Evolutionary conservation across 2,797 vertebrate species (phyloP).

Genomic region (Cynodonichthys magdalenae): DNA sequence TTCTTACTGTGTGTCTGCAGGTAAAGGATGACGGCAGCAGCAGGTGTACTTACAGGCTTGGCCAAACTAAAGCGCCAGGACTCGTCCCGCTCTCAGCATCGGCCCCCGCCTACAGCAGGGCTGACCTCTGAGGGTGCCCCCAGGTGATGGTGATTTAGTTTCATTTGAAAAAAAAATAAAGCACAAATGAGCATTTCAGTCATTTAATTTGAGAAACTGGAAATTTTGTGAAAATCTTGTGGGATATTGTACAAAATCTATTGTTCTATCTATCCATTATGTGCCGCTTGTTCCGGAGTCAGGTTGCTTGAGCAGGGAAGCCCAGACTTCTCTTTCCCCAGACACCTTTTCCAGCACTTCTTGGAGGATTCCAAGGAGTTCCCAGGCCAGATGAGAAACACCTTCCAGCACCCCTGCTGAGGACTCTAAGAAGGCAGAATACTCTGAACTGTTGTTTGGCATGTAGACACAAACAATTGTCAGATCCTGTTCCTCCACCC

Average conservation of each 20-base stretch:
- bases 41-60: conserved; percentile 96
- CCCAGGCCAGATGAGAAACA: too few species aligned
- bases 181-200: background rate
- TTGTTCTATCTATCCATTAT: background rate
- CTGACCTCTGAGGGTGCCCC: conserved; percentile 43
- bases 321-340: too few species aligned
- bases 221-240: background rate
- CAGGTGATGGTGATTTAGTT: conserved; percentile 44
- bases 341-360: too few species aligned
- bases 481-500: too few species aligned
- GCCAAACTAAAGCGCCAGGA: conserved; percentile 97
- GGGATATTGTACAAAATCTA: background rate
- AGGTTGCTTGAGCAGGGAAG: too few species aligned
- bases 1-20: conserved; percentile 44
- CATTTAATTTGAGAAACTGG: background rate
- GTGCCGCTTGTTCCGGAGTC: too few species aligned
- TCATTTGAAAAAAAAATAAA: background rate
- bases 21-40: conserved; percentile 93
- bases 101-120: conserved; percentile 49
- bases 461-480: too few species aligned
- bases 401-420: too few species aligned
- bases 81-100: conserved; percentile 92
- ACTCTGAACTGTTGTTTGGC: too few species aligned
- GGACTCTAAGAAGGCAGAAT: too few species aligned
- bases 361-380: too few species aligned